These are phyloP conservation scores for Scophthalmus maximus DNA, from an alignment of 2,113 vertebrate species.

Conservation along the genomic window DNA sequence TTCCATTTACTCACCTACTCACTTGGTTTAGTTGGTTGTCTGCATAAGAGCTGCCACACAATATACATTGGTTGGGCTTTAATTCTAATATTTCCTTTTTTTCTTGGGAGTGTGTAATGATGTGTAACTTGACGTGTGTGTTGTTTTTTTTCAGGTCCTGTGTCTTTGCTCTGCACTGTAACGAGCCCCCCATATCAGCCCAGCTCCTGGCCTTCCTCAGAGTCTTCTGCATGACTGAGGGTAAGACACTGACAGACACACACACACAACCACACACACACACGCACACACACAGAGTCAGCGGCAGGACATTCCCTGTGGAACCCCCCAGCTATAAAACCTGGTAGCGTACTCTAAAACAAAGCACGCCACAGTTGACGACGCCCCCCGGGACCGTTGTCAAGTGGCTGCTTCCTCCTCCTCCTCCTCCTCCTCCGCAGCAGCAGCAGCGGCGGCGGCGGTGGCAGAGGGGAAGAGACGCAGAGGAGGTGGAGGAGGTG, in stretches of 20 bases:
- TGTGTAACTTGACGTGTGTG: not conserved
- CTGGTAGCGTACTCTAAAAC: slow-evolving; percentile 2
- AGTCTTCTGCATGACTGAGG: slow-evolving; percentile 99
- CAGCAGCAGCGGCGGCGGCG: too few relatives aligned
- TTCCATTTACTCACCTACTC: too few relatives aligned
- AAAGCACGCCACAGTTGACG: slow-evolving; percentile 1
- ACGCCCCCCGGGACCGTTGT: not conserved
- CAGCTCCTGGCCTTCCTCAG: slow-evolving; percentile 97
- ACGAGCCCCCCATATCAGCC: slow-evolving; percentile 93
- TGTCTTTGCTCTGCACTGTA: slow-evolving; percentile 92
- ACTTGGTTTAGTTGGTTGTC: too few relatives aligned
- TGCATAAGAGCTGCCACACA: too few relatives aligned
- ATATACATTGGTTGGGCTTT: not conserved
- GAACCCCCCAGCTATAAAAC: slow-evolving; percentile 1
- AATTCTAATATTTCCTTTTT: not conserved
- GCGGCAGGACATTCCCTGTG: slow-evolving; percentile 4
- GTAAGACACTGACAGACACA: slow-evolving; percentile 77
- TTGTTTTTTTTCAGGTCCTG: slow-evolving; percentile 87
- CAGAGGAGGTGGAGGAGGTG: not conserved
- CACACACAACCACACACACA: slow-evolving; percentile 5
- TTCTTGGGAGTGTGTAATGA: not conserved
- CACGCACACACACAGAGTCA: slow-evolving; percentile 11
- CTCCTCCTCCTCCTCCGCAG: too few relatives aligned
- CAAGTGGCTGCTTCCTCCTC: slow-evolving; percentile 26
- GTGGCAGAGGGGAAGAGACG: not conserved